Evolutionary conservation across 2,888 invertebrate species (phyloP), one percentile per base, ranked within the genome.

Genomic region (Galeopsomyia nigrocyanea): DNA sequence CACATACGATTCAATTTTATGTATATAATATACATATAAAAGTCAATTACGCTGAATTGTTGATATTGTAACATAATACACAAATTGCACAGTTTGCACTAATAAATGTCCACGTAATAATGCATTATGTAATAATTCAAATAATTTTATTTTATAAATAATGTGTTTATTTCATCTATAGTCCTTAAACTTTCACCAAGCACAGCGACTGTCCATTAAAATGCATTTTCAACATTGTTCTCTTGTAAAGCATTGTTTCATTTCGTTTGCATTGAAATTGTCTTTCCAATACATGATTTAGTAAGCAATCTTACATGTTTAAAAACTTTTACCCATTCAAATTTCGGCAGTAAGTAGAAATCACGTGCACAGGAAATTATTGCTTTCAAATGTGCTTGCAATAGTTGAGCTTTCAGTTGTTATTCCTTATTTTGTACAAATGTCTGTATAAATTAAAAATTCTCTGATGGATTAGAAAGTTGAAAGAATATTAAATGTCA

Each of bases 1-100:
- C 19, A 26, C 63, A 68, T 68, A 60, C 53, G 13, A 68, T 60
- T 46, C 31, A 47, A 55, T 64, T 58, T 55, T 67, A 70, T 70
- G 70, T 71, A 71, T 64, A 68, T 62, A 68, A 68, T 65, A 73
- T 13, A 13, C 68, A 73, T 68, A 73, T 68, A 61, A 22, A 72
- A 63, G 16, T 50, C 68, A 22, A 55, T 50, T 65, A 65, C 39
- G 39, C 53, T 64, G n/a, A 49, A 50, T 68, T 73, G 64, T 73
- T 68, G 61, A 65, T 53, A 65, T 56, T 65, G 68, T 68, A 61
- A 55, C 60, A 65, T 65, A 56, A 39, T 39, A 10, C 3, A 39
- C 1, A 58, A 49, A 68, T 64, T 58, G 31, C 68, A 56, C 55
- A 68, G 26, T 72, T 47, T 68, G 63, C 71, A 68, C 26, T 51